Evolutionary conservation across 2,888 invertebrate genomes (phyloP), one percentile per base, ranked within the genome.

Genomic region (Serripes groenlandicus): DNA sequence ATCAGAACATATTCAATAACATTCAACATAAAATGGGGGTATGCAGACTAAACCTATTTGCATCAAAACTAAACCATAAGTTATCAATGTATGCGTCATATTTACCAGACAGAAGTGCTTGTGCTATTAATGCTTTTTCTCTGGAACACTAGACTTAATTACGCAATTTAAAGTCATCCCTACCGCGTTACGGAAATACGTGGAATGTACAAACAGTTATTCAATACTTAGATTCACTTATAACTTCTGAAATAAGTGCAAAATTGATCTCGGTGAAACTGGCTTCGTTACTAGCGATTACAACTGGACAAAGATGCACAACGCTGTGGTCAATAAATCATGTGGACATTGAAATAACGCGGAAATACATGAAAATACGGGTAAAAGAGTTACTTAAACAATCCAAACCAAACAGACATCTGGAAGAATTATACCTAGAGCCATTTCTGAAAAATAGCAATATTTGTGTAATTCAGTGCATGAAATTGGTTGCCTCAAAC

Each of bases 281-380:
- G n/a, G 49, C 60, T 52, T 68, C 28, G 49, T 34, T 77, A 18
- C 30, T 77, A 32, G 60, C 64, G 5, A 34, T 77, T 26, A 32
- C 62, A 62, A 77, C 70, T 32, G 70, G 70, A 42, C 76, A 70
- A 52, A 60, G 76, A 26, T 30, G 42, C 4, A 62, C 60, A 23
- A 62, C 70, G 23, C 42, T 62, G 23, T 52, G 3, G n/a, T 28
- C 7, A 15, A 23, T 77, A 0, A 34, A 77, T 23, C 18, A 62
- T 28, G 28, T 26, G 30, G 62, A 77, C 28, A 56, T 77, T 3
- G 60, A 49, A 30, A 9, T 77, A 23, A 11, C 2, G 18, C 49
- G 9, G 2, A 28, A 30, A 60, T 58, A 32, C 56, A 54, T 76
- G 30, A 70, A 76, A 42, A 69, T 76, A 18, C 21, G 49, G 5